Percentiles rank a stretch among this genome's conserved stretches.
Conservation (phyloP, 2,888 invertebrate species). For the Pollenia labialis region DNA sequence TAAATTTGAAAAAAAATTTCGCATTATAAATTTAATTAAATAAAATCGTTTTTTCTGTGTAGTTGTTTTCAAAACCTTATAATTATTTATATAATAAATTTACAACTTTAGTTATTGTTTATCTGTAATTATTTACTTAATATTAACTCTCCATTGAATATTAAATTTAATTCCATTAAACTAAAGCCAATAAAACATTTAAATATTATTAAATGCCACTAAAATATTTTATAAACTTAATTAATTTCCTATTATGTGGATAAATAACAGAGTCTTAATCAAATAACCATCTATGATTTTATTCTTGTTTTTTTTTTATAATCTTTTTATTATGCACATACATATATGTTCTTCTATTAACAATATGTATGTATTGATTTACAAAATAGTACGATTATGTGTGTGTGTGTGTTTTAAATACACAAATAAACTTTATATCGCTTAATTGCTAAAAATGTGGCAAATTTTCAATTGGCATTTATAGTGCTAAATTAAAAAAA, state of each 20-base stretch:
- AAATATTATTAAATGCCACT: conserved; percentile 31
- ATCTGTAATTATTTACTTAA: background rate
- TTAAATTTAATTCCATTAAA: background rate
- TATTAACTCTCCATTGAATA: background rate
- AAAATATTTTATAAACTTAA: conserved; percentile 29
- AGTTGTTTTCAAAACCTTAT: too few relatives aligned
- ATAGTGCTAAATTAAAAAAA: conserved; percentile 30
- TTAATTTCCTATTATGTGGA: conserved; percentile 16
- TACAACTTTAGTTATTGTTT: too few relatives aligned
- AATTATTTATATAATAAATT: too few relatives aligned
- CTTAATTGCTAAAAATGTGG: conserved; percentile 66
- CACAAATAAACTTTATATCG: conserved; percentile 34
- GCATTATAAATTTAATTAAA: too few relatives aligned
- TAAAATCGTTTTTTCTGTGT: too few relatives aligned
- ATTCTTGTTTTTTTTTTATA: background rate
- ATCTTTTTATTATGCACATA: conserved; percentile 6
- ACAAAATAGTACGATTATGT: background rate
- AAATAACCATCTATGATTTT: conserved; percentile 33
- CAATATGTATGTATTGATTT: background rate
- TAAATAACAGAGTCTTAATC: conserved; percentile 27
- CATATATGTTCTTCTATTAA: background rate
- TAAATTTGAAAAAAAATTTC: too few relatives aligned
- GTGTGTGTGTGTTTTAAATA: background rate
- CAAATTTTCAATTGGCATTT: conserved; percentile 66
- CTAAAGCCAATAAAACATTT: background rate